Evolutionary conservation across 2,113 vertebrate genomes (phyloP).

Genomic region (Piaya cayana): DNA sequence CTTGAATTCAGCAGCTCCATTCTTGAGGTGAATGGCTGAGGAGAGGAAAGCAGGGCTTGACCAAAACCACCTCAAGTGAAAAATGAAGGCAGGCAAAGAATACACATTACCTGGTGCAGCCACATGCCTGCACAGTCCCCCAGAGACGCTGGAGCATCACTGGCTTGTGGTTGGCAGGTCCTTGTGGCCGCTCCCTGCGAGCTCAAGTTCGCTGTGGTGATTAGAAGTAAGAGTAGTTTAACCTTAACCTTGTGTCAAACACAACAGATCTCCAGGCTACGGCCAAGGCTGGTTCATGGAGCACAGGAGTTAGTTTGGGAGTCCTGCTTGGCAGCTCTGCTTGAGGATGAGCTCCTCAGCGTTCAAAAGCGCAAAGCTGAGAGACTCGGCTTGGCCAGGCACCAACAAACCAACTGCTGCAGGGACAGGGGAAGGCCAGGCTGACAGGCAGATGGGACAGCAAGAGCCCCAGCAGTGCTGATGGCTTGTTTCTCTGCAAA

Average conservation of each 20-base stretch:
- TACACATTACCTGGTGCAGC: background rate
- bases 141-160: background rate
- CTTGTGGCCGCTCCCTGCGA: fast-evolving
- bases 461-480: background rate
- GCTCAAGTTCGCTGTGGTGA: background rate
- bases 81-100: background rate
- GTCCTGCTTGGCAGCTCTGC: background rate
- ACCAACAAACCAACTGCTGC: background rate
- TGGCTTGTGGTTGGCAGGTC: fast-evolving
- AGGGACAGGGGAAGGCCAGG: background rate
- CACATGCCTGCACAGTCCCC: background rate
- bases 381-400: background rate
- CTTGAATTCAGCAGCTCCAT: background rate
- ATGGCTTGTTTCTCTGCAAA: background rate
- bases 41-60: background rate
- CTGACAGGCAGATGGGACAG: background rate
- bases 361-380: background rate
- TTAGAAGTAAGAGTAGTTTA: background rate
- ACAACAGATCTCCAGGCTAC: background rate
- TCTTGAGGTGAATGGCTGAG: background rate
- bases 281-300: background rate
- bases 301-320: background rate
- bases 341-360: background rate
- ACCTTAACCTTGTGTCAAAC: no score
- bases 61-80: background rate